These are phyloP conservation scores for Thera britannica DNA, from an alignment of 2,888 invertebrate species.

Conservation along the genomic window DNA sequence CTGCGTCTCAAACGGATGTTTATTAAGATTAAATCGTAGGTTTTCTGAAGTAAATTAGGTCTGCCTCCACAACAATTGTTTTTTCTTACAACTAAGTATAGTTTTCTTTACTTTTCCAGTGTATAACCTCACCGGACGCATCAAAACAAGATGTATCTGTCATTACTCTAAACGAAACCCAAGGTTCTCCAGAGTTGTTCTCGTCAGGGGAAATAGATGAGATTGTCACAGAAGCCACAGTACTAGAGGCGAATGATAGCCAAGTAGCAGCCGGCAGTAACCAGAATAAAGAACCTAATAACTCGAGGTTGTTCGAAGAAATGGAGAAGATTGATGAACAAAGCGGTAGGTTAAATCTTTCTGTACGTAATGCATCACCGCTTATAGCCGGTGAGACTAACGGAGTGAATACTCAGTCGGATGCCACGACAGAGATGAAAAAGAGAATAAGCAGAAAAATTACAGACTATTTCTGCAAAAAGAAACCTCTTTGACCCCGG, in stretches of 20 bases:
- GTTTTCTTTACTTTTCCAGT: conserved; percentile 49
- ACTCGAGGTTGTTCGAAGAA: conserved; percentile 57
- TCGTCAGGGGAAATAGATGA: conserved; percentile 57
- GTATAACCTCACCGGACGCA: conserved; percentile 37
- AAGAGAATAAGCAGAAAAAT: conserved; percentile 70
- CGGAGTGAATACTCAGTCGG: conserved; percentile 42
- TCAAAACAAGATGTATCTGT: conserved; percentile 20
- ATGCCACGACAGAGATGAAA: conserved; percentile 59
- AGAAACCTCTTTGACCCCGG: conserved; percentile 50
- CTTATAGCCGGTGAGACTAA: conserved; percentile 38
- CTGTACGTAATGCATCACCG: conserved; percentile 49
- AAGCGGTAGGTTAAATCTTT: conserved; percentile 55
- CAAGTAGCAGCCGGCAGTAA: conserved; percentile 10
- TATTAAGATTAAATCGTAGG: no score
- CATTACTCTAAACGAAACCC: background rate
- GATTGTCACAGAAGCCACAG: conserved; percentile 43
- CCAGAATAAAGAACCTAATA: conserved; percentile 28
- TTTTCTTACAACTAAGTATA: background rate
- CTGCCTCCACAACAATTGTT: background rate
- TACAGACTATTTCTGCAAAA: conserved; percentile 75
- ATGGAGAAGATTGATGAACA: conserved; percentile 61
- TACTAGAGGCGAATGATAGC: conserved; percentile 9
- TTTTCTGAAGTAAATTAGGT: no score
- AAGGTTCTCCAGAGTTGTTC: conserved; percentile 61
- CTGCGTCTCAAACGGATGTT: no score